Evolutionary conservation across 2,113 vertebrate species (phyloP), one percentile per base, ranked within the genome.

Genomic region (Seriola aureovittata): DNA sequence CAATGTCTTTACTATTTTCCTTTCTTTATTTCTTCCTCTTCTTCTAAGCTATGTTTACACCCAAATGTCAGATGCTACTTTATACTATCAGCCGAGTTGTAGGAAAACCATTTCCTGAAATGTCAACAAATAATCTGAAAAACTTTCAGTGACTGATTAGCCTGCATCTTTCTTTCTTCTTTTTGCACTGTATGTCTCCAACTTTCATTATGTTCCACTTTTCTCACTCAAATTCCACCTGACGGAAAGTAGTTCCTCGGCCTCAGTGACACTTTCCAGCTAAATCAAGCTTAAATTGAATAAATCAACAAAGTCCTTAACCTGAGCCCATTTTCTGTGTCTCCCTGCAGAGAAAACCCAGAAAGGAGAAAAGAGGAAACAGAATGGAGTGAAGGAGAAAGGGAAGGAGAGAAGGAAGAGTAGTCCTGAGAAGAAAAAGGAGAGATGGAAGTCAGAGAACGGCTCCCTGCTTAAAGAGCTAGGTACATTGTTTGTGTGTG

Each of bases 341-440:
- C 82, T 90, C 81, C 75, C 75, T 85, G 82, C 93, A 99, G 98
- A 97, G 87, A 96, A 95, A 93, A 93, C 93, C 91, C 95, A 94
- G 88, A 97, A 95, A 89, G 97, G 95, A 88, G 96, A 96, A 82
- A 97, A 96, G 95, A 96, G 95, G 92, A 96, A 95, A 93, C 97
- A 96, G 95, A 96, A 91, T 85, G 96, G 96, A 89, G 94, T 93
- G 0, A 97, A 96, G 93, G 97, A 96, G 88, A 97, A 94, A 94
- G 95, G 96, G 85, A 97, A 95, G 66, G 96, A 97, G 91, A 95
- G 95, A 78, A 94, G 95, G 88, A 98, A 96, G 92, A 96, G 78
- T 93, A 97, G 96, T 81, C 96, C 96, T 0, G 97, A 98, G 94
- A 98, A 97, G 95, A 98, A 97, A 94, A 99, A 97, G 91, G 97